Base-by-base conservation (phyloP, 1,140 invertebrate species). In the Drosophila eugracilis region DNA sequence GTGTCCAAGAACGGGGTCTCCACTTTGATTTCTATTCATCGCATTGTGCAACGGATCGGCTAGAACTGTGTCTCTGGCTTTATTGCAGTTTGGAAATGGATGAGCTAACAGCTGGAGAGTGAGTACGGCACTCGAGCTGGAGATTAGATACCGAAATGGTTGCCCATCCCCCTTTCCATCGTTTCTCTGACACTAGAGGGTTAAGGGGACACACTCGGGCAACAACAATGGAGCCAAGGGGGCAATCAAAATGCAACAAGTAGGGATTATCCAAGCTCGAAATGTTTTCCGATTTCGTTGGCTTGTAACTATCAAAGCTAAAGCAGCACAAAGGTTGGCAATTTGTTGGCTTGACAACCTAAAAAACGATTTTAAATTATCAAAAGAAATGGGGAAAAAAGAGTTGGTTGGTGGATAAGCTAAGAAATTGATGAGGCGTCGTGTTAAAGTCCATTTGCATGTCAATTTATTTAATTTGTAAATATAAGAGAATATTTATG, bases 41-140 rank as follows among this genome's bases (percentile, higher is more conserved):
- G 50, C 24, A 52, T 67, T 67, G 63, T 60, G 57, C 37, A 58
- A 54, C 57, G 71, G 14, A 26, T 47, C 47, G 45, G 14, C 45
- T 28, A 41, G 54, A 83, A 71, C 50, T 74, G 48, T 58, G 69
- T 69, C 74, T 69, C 74, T 58, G 75, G 60, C 54, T 85, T 86
- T 84, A 84, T 86, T 84, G 80, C 80, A 84, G 57, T 84, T 86
- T 63, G 80, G 62, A 81, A 81, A 86, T 86, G 72, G 81, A 86
- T 88, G 83, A 75, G 81, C 77, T 86, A 85, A 85, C 81, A 85
- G 81, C 81, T 81, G 81, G 81, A 85, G 80, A 84, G 80, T 78
- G 76, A 84, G 77, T 81, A 77, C 57, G 32, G 74, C 79, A 78
- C 79, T 83, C 78, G 74, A 57, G 53, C 49, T n/a, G n/a, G n/a